These are phyloP conservation scores for Caenorhabditis panamensis DNA, from an alignment of 2,888 invertebrate genomes.

Conservation along the genomic window DNA sequence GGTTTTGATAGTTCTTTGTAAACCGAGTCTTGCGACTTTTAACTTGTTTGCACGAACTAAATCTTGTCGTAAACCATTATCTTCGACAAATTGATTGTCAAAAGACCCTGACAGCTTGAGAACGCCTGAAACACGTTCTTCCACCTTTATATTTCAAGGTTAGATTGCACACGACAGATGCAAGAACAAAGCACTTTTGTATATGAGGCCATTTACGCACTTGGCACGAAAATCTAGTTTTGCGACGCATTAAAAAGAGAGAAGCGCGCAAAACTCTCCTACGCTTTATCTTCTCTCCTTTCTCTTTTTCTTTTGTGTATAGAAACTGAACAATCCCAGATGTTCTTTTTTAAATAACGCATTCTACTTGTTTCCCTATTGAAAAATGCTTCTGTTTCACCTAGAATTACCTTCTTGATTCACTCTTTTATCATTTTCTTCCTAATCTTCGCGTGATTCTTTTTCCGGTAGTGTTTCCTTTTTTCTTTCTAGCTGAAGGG, in stretches of 20 bases:
- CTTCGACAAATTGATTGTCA: not conserved
- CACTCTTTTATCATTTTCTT: not conserved
- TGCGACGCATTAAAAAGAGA: slow-evolving; percentile 43
- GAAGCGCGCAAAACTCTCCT: slow-evolving; percentile 24
- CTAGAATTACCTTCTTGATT: no score
- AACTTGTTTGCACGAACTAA: slow-evolving; percentile 11
- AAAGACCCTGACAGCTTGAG: slow-evolving; percentile 28
- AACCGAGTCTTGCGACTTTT: not conserved
- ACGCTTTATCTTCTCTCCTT: slow-evolving; percentile 26
- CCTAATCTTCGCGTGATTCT: not conserved
- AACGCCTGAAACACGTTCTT: slow-evolving; percentile 56
- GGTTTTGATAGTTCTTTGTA: not conserved
- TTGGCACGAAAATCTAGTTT: slow-evolving; percentile 60
- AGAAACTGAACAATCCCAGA: not conserved
- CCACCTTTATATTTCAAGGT: slow-evolving; percentile 39
- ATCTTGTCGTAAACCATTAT: slow-evolving; percentile 22
- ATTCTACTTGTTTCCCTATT: no score
- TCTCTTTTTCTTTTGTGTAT: not conserved
- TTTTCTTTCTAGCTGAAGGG: slow-evolving; percentile 67
- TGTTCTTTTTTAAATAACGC: no score
- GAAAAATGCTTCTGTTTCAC: no score
- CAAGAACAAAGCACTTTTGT: slow-evolving; percentile 60
- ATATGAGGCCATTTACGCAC: slow-evolving; percentile 58
- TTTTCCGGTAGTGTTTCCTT: not conserved
- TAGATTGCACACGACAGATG: slow-evolving; percentile 58